Evolutionary conservation across 2,888 invertebrate species (phyloP), one percentile per base, ranked within the genome.

Genomic region (Anthrax anthrax): DNA sequence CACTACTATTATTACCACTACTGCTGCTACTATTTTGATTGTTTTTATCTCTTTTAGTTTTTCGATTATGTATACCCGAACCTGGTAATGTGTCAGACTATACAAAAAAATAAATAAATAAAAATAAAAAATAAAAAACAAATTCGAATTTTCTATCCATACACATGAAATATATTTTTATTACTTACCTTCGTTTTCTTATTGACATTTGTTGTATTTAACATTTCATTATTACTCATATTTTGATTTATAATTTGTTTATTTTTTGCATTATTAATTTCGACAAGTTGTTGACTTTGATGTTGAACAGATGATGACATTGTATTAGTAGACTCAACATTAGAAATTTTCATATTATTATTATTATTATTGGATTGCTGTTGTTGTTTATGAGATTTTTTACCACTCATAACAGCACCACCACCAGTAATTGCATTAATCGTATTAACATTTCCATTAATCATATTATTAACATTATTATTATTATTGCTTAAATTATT

Each of bases 211-310:
- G 29, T 32, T 32, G 29, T 32, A 12, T 32, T 32, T 9, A 12
- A 12, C 12, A 32, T 12, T 12, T 32, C 29, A 12, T 3, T 32
- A 27, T 39, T 37, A 55, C 55, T 46, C 54, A 53, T 10, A 40
- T 18, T 34, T 39, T 32, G 18, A 12, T 32, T 9, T 12, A 23
- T 23, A 8, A 23, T 23, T 41, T 50, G 50, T 41, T 50, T 47
- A 42, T 53, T 53, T 44, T 46, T 53, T 37, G 43, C 47, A 47
- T 51, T 53, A 37, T 51, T 52, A 14, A 19, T 36, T 42, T 51
- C 53, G 27, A 50, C 50, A 40, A 51, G 40, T 10, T 5, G 53
- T 37, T 47, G 51, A 27, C 42, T 14, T 17, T 42, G 36, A 39
- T 47, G 51, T 44, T 49, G 17, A 29, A 43, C 13, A 36, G 19